A percentile compares a stretch with the other conserved stretches of the same genome.
phyloP scores from a whole-genome alignment of 2,888 invertebrate genomes.

The Petrophora chlorosata region DNA sequence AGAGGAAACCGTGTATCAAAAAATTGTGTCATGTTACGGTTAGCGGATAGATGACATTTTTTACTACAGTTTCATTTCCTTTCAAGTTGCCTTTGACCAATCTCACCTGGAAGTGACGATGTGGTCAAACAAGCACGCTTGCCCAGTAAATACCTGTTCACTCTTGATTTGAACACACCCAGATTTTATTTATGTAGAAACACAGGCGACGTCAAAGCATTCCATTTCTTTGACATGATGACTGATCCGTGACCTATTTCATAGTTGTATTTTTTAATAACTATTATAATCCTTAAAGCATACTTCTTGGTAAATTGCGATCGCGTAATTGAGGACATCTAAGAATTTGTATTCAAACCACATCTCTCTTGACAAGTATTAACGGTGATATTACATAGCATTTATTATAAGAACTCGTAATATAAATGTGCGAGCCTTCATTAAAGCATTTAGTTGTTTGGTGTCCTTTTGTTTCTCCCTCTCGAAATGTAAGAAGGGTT shows the following conservation, averaged over 20 bases:
- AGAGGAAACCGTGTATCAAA: slow-evolving; percentile 55
- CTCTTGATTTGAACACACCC: no score
- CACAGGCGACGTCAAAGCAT: no score
- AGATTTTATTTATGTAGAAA: no score
- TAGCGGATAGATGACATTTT: no score
- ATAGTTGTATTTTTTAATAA: neutral
- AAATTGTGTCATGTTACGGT: slow-evolving; percentile 18
- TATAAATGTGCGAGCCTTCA: no score
- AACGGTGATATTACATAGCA: slow-evolving; percentile 18
- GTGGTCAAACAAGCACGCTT: no score
- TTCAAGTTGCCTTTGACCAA: no score
- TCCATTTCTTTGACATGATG: no score
- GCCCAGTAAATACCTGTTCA: no score
- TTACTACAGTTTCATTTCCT: no score
- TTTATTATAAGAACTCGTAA: slow-evolving; percentile 15
- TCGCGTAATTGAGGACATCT: slow-evolving; percentile 14
- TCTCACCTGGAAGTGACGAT: no score
- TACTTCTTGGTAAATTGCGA: slow-evolving; percentile 8
- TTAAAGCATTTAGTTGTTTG: neutral
- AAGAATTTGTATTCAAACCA: slow-evolving; percentile 7
- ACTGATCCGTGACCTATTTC: slow-evolving; percentile 13
- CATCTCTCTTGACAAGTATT: slow-evolving; percentile 12
- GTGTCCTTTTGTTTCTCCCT: neutral
- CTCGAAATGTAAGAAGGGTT: neutral
- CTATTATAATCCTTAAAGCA: slow-evolving; percentile 2